Percentiles rank a stretch among this genome's conserved stretches.
Evolutionary conservation across 2,797 vertebrate genomes (phyloP).

Genomic region (Arremon brunneinucha): DNA sequence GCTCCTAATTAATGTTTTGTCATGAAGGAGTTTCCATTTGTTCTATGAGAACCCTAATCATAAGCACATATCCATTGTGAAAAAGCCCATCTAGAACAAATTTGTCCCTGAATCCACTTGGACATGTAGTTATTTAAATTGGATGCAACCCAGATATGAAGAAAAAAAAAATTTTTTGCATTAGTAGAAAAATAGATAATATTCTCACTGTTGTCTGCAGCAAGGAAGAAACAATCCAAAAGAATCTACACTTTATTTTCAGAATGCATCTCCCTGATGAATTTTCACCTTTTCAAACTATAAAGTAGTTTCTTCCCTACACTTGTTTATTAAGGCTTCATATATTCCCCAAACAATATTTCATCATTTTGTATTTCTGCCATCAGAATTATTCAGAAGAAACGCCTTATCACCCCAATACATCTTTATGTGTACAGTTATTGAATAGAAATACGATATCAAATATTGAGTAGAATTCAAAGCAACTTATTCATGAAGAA

Average conservation of each 20-base stretch:
- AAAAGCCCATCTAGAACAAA: not conserved
- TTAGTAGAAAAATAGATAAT: not conserved
- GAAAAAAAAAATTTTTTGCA: not conserved
- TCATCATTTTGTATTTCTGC: not conserved
- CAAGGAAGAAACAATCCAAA: not conserved
- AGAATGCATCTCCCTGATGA: not conserved
- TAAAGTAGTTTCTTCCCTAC: not conserved
- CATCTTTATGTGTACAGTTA: not conserved
- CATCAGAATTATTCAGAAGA: not conserved
- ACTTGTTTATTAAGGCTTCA: conserved; percentile 4
- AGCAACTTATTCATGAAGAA: not conserved
- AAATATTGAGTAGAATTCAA: not conserved
- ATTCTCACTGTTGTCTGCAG: not conserved
- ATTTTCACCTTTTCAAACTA: not conserved
- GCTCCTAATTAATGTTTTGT: not conserved
- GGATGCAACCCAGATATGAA: not conserved
- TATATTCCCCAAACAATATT: not conserved
- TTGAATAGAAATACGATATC: not conserved
- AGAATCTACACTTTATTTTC: not conserved
- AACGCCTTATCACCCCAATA: not conserved
- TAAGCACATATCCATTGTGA: not conserved
- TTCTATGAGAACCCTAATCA: not conserved
- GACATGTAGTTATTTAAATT: not conserved
- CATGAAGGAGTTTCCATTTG: not conserved
- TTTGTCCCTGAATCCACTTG: not conserved